These are phyloP conservation scores for Synanthedon formicaeformis DNA, from an alignment of 2,888 invertebrate species.

Conservation along the genomic window DNA sequence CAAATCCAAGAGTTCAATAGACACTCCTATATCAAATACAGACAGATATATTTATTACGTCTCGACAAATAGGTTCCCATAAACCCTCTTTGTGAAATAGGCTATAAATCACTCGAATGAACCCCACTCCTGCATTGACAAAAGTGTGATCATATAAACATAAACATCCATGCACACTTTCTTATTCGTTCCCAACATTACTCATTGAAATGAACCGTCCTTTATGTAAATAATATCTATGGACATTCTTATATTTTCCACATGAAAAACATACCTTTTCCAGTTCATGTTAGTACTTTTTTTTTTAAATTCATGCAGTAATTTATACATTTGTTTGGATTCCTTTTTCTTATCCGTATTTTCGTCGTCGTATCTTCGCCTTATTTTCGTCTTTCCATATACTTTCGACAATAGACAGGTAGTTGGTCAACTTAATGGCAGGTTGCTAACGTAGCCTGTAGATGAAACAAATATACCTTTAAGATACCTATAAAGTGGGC, in stretches of 20 bases:
- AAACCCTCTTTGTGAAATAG: conserved; percentile 46
- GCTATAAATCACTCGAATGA: conserved; percentile 55
- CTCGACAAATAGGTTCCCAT: conserved; percentile 41
- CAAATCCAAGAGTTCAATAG: conserved; percentile 23
- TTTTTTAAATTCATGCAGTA: no score
- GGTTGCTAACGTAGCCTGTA: no score
- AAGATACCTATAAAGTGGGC: no score
- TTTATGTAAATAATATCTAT: conserved; percentile 21
- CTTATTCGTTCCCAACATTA: conserved; percentile 20
- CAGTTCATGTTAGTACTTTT: no score
- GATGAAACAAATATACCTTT: no score
- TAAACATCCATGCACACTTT: conserved; percentile 31
- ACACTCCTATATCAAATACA: conserved; percentile 22
- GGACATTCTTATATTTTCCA: not conserved
- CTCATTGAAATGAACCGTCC: conserved; percentile 28
- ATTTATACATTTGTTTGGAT: no score
- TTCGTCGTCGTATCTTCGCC: no score
- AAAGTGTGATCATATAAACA: conserved; percentile 50
- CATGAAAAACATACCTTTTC: not conserved
- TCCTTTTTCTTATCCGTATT: no score
- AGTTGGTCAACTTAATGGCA: no score
- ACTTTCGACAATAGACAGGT: no score
- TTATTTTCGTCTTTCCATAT: no score
- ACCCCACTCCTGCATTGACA: conserved; percentile 43
- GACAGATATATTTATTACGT: conserved; percentile 47